Base-by-base conservation (phyloP, 2,888 invertebrate genomes). In the Deladenus siricidicola region DNA sequence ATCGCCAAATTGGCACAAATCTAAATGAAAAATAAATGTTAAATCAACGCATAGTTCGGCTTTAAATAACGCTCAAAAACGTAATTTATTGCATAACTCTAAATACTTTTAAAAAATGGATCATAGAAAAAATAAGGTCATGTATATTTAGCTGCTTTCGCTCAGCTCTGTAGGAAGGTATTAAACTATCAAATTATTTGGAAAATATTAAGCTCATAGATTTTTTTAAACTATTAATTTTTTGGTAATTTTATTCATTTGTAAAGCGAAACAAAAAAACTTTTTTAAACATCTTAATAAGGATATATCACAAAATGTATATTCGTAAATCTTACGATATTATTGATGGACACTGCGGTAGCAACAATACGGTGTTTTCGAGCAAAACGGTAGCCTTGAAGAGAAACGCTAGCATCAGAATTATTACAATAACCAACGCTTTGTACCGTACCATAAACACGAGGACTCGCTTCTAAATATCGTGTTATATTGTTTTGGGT, bases 371-470 rank as follows among this genome's bases (percentile, higher is more conserved):
- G 10, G 29, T 50, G 28, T 68, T 72, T 53, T 72, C 72, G 43
- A 73, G 66, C 48, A 62, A 64, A 8, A 73, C 49, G 1, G 70
- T 70, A 19, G 65, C 72, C 54, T 72, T 72, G 51, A 72, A 62
- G n/a, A 71, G 21, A 14, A 68, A 51, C 8, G 73, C 59, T 8
- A 71, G 30, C n/a, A 63, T 24, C 21, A 73, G 34, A 42, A 72
- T 64, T 17, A 61, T 8, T 1, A 30, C 45, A 43, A 72, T 59
- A 19, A 72, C 72, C 14, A 62, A 49, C 10, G 59, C 43, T 47
- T 73, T 72, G 52, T 65, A 54, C 14, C 62, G 52, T 19, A 74
- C 73, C 45, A 72, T 65, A 44, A 72, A 63, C 43, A 72, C 69
- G 44, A 72, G 65, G 10, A 74, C 26, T 14, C 59, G 50, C 45